Conservation (phyloP, 1,140 invertebrate species). For the Xylocopa sonorina region DNA sequence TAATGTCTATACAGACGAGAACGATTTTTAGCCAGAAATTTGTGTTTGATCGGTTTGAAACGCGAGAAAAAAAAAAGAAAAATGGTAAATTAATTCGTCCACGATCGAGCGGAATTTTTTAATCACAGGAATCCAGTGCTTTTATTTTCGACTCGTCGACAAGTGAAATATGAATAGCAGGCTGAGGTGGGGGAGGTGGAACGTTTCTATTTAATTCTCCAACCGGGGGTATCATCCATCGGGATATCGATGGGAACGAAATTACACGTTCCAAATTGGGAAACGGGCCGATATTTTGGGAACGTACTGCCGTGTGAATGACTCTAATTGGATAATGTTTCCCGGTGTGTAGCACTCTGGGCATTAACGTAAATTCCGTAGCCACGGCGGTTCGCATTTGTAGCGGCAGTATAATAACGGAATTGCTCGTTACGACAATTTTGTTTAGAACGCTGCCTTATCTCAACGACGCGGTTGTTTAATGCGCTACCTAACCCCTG, state of each 20-base stretch:
- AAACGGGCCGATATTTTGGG: constrained; percentile 14
- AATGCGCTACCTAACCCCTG: not conserved
- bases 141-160: not conserved
- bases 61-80: too few species aligned
- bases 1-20: too few species aligned
- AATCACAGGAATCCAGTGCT: not conserved
- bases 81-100: too few species aligned
- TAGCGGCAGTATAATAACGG: not conserved
- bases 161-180: not conserved
- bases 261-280: not conserved
- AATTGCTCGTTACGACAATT: constrained; percentile 24
- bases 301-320: constrained; percentile 3
- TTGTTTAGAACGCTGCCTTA: constrained; percentile 23
- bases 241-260: not conserved
- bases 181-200: too few species aligned
- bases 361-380: constrained; percentile 22
- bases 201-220: constrained; percentile 10
- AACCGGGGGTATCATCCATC: too few species aligned
- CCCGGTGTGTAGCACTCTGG: not conserved
- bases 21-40: too few species aligned
- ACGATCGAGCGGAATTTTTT: too few species aligned
- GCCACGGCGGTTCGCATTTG: not conserved
- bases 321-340: constrained; percentile 30
- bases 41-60: too few species aligned
- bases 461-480: constrained; percentile 15